These are phyloP conservation scores for Zootoca vivipara DNA, from an alignment of 2,113 vertebrate genomes.

Conservation along the genomic window DNA sequence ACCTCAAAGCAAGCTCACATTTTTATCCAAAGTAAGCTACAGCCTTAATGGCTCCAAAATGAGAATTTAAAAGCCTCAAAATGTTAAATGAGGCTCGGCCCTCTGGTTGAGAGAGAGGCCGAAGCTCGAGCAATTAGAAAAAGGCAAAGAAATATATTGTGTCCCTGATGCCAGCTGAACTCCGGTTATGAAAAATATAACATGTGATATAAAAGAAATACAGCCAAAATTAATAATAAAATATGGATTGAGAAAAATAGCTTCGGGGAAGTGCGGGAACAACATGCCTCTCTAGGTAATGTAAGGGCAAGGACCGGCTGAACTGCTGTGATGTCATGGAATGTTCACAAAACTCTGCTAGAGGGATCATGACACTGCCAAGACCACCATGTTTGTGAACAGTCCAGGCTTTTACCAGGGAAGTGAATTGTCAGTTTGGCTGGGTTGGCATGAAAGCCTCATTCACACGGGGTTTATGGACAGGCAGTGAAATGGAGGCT, in stretches of 20 bases:
- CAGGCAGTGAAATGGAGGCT: not conserved
- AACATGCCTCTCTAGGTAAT: no score
- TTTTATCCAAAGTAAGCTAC: not conserved
- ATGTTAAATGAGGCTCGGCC: rapidly evolving
- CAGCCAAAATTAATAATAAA: not conserved
- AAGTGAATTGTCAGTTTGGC: not conserved
- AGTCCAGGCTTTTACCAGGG: not conserved
- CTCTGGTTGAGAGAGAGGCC: rapidly evolving
- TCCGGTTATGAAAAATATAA: not conserved
- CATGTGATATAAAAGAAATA: not conserved
- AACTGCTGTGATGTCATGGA: not conserved
- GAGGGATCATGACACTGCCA: not conserved
- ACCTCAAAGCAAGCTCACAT: not conserved
- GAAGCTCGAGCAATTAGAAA: not conserved
- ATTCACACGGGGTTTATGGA: no score
- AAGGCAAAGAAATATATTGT: not conserved
- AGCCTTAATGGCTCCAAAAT: not conserved
- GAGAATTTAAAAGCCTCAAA: not conserved
- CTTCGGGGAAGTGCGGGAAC: no score
- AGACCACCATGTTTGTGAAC: not conserved
- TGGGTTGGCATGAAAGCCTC: not conserved
- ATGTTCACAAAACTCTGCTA: not conserved
- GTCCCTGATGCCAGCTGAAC: no score
- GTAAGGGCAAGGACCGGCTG: not conserved
- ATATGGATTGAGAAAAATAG: not conserved